These are phyloP conservation scores for Porites rus DNA, from an alignment of 92 coral and sea anemone species.

Conservation along the genomic window DNA sequence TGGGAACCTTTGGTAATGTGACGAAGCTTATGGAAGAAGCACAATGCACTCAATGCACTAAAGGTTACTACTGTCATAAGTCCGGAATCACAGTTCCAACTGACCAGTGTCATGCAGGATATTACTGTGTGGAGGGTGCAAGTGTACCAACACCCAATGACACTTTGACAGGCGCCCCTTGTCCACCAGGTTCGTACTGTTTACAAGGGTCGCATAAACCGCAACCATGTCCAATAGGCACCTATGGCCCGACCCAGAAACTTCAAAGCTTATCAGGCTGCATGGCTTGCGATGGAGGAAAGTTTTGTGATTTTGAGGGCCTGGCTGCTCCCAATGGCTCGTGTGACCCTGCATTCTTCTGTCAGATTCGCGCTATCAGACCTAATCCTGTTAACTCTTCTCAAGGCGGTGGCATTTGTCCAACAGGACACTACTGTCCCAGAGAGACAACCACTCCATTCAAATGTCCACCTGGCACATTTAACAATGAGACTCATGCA, in stretches of 20 bases:
- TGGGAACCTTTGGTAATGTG: conserved; percentile 93
- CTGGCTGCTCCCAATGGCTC: conserved; percentile 92
- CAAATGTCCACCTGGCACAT: conserved; percentile 99
- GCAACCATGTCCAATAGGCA: conserved; percentile 90
- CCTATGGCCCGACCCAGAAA: conserved; percentile 83
- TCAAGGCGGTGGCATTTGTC: conserved; percentile 88
- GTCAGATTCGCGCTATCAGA: conserved; percentile 83
- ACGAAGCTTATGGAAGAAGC: conserved; percentile 67
- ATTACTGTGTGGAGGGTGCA: conserved; percentile 90
- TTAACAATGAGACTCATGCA: conserved; percentile 84
- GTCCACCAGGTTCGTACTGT: conserved; percentile 92
- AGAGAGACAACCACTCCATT: conserved; percentile 90
- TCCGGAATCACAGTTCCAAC: conserved; percentile 87
- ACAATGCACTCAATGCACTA: conserved; percentile 85
- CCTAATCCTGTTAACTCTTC: conserved; percentile 82
- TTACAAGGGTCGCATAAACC: conserved; percentile 78
- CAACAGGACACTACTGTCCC: conserved; percentile 89
- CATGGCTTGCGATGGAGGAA: conserved; percentile 92
- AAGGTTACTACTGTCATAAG: conserved; percentile 89
- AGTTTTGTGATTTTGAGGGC: conserved; percentile 82
- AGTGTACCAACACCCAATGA: conserved; percentile 90
- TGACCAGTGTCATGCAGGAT: conserved; percentile 91
- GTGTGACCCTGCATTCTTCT: conserved; percentile 92
- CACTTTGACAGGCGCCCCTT: conserved; percentile 90
- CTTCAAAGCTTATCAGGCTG: conserved; percentile 80